A percentile compares a stretch with the other conserved stretches of the same genome.
Conservation (phyloP, 2,797 vertebrate genomes). For the Pseudotriccus pelzelni region DNA sequence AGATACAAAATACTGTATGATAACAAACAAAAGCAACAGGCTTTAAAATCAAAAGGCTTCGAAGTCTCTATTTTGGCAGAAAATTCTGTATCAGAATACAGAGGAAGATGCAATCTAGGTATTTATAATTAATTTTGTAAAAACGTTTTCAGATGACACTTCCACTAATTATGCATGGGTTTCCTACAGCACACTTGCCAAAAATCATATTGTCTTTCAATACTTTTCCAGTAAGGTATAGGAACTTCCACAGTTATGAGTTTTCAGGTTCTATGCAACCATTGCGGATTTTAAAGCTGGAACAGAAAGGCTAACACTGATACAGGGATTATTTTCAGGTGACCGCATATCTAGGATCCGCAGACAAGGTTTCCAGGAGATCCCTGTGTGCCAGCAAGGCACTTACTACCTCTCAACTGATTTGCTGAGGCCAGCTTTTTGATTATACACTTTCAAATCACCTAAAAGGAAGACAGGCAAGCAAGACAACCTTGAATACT, state of each 20-base stretch:
- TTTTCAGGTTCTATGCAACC: background rate
- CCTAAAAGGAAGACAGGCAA: background rate
- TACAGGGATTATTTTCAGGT: background rate
- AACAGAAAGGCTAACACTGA: background rate
- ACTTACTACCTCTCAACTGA: background rate
- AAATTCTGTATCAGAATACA: background rate
- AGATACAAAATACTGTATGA: background rate
- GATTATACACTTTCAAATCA: background rate
- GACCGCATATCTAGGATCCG: background rate
- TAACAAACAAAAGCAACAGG: background rate
- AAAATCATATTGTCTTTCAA: background rate
- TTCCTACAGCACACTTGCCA: background rate
- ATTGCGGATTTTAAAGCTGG: background rate
- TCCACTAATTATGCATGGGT: background rate
- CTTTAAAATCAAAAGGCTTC: background rate
- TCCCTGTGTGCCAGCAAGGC: background rate
- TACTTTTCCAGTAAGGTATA: background rate
- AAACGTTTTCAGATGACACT: background rate
- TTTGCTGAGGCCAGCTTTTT: background rate
- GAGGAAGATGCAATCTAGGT: background rate
- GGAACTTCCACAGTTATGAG: background rate
- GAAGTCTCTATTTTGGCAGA: background rate
- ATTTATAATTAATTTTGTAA: background rate
- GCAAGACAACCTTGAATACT: background rate
- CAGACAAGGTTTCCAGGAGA: background rate